Evolutionary conservation across 2,113 vertebrate genomes (phyloP).

Genomic region (Strix aluco): DNA sequence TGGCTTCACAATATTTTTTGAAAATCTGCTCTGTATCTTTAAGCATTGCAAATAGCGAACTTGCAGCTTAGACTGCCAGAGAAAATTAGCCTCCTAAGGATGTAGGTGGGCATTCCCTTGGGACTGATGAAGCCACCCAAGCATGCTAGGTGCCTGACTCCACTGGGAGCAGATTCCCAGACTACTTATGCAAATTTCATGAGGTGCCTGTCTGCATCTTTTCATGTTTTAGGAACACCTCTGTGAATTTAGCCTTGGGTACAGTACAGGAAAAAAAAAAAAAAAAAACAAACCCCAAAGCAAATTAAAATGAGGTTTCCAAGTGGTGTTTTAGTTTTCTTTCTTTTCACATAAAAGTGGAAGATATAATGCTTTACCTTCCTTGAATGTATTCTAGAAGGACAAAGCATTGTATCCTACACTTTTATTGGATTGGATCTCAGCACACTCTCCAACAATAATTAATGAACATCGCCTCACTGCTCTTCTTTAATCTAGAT

Average conservation of each 20-base stretch:
- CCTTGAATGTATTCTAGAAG: neutral
- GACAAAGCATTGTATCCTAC: conserved; percentile 8
- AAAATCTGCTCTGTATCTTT: neutral
- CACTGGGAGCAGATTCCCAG: neutral
- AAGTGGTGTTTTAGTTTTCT: neutral
- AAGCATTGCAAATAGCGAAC: neutral
- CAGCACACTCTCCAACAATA: conserved; percentile 16
- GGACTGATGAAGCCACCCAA: neutral
- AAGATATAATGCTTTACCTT: neutral
- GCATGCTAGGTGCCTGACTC: neutral
- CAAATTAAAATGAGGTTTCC: neutral
- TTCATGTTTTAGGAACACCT: neutral
- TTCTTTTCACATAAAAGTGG: neutral
- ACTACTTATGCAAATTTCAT: neutral
- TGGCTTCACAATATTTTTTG: neutral
- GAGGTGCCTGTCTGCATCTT: neutral
- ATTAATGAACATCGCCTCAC: conserved; percentile 39
- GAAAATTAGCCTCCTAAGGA: neutral
- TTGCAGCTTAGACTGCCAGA: neutral
- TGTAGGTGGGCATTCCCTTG: neutral
- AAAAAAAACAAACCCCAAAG: neutral
- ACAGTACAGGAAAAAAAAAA: neutral
- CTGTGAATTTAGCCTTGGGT: neutral
- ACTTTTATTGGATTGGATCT: neutral
- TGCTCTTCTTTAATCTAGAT: conserved; percentile 34